Evolutionary conservation across 2,888 invertebrate species (phyloP), one percentile per base, ranked within the genome.

Genomic region (Drosophila cyrtoloma): DNA sequence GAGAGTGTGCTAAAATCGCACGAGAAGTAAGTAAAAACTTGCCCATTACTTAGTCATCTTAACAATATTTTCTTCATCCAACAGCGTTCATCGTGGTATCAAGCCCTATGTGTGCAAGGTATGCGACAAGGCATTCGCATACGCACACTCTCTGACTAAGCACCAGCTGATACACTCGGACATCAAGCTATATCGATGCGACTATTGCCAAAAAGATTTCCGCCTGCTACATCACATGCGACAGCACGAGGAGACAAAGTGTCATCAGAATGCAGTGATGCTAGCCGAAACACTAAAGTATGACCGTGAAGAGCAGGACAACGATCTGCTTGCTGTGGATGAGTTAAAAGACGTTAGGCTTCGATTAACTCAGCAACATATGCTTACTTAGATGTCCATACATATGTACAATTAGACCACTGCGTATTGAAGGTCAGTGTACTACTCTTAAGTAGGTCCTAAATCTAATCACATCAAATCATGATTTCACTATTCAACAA

Each of bases 201-300:
- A 91, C 0, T 92, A 92, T 52, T 93, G 93, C 32, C 84, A 91
- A 37, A 93, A 93, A 66, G 93, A 93, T 53, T 93, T 93, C 71
- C 92, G 93, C 0, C 72, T 93, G 30, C 82, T 92, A 16, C 93
- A 93, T 78, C 93, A 93, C 63, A 89, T 93, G 86, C 92, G 93
- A 4, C 93, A 93, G 64, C 93, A 93, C 66, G 90, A 92, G 71
- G 90, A 91, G 71, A 93, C 93, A 5, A 92, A 91, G 68, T 81
- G 92, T 37, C 93, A 93, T 57, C 90, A 92, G 57, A 92, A 91
- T 60, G 91, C 92, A 5, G 90, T 93, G 26, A 65, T 89, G 82
- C 60, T 82, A 16, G 80, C 80, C 28, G 84, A 85, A 71, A 81
- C 72, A 26, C 52, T 83, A 26, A 88, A 85, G 30, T 81, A 71